Base-by-base conservation (phyloP, 2,888 invertebrate species). In the Malthinus seriepunctatus region DNA sequence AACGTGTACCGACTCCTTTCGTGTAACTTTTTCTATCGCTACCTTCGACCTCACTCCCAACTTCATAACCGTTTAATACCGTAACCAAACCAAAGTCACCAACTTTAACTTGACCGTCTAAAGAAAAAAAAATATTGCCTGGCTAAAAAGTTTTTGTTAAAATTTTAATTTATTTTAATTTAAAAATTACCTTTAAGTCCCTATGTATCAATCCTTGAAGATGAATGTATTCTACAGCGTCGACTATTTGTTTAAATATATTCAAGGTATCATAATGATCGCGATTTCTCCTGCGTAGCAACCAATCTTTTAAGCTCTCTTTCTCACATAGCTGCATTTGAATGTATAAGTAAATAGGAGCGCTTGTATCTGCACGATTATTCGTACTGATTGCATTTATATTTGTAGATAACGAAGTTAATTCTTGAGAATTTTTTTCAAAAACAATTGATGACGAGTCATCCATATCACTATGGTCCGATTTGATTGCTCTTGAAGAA, bases 31-130 rank as follows among this genome's bases (percentile, higher is more conserved):
- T 55, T 35, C 49, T 39, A 10, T 42, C 39, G 5, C 32, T 15
- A 8, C 32, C 9, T 32, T 42, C 32, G 5, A 45, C 45, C 5
- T 53, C n/a, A 48, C 67, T 63, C 51, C 74, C 74, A 47, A 67
- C 65, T 23, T 23, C 23, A 60, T 83, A 82, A 67, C 88, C 88
- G 44, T 85, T 83, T 84, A 92, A 90, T 14, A 91, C 89, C 3
- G 97, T 97, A 8, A 95, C 98, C n/a, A 99, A 84, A 0, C 98
- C 98, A 80, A 99, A 98, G 81, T 99, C 98, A 0, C 98, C 98
- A 53, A 99, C 92, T 82, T 98, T 98, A 7, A 98, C 88, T 71
- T 86, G 84, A 1, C 93, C 93, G 76, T 96, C 93, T 64, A 88
- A 83, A 0, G 95, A 91, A 78, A 98, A 97, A 79, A 98, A 94